Base-by-base conservation (phyloP, 2,888 invertebrate genomes). In the Leistus spinibarbis region DNA sequence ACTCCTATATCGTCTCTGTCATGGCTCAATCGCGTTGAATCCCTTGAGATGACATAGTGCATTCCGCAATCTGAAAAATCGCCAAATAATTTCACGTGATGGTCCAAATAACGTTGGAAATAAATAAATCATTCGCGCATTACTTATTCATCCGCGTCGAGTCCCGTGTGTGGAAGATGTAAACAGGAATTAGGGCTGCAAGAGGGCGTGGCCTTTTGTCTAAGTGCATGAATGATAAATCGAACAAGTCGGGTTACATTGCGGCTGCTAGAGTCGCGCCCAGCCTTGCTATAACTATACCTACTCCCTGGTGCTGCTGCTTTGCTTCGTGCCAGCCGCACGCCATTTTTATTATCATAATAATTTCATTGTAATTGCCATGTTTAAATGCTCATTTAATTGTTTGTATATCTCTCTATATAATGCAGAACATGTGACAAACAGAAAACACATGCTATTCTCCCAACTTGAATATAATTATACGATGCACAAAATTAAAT, bases 141-240 rank as follows among this genome's bases (percentile, higher is more conserved):
- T 63, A 70, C 70, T 70, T 70, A 70, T 70, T 70, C 70, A 70
- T 62, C 53, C 70, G 53, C 53, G 70, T 40, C 63, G 70, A 62
- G 54, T 70, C 63, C 70, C 63, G 70, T 70, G 63, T 70, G 70
- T 70, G 70, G 62, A 63, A 63, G 70, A 70, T 70, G 70, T 70
- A 70, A 70, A 70, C 70, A 70, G 54, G 54, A 70, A 70, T 70
- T 70, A 70, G 53, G 63, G 70, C 53, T 70, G 63, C 63, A 70
- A 13, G 70, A 70, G 63, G 70, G 70, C 70, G 70, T 70, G 70
- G 70, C 40, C 70, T 62, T 70, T 70, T 70, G 70, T 70, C 70
- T 70, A 63, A 70, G 70, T 63, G 54, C 70, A 70, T 70, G 70
- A 70, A 70, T 70, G 63, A 70, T 70, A 70, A 70, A 70, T 62